A percentile compares a stretch with the other conserved stretches of the same genome.
Evolutionary conservation across 2,797 vertebrate species (phyloP).

Genomic region (Galaxias olidus): DNA sequence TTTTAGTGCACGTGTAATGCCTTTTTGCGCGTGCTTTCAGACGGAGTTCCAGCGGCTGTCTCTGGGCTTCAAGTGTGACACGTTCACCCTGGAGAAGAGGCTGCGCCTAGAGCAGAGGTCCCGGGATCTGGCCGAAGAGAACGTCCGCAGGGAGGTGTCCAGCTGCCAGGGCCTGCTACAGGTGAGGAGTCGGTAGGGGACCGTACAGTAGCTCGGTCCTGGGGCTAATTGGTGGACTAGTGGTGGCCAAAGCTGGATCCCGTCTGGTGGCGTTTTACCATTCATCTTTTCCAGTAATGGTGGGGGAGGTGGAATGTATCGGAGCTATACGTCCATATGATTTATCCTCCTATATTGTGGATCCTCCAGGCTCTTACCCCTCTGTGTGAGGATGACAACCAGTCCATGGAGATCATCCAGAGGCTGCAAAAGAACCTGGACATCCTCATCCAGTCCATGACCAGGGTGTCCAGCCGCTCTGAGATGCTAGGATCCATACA

Average conservation of each 20-base stretch:
- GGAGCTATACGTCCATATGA: too few relatives aligned
- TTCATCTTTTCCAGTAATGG: too few relatives aligned
- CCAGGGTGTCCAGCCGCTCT: conserved; percentile 88
- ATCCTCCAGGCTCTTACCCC: conserved; percentile 81
- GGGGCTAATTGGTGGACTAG: too few relatives aligned
- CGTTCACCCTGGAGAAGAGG: conserved; percentile 96
- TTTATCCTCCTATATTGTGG: not conserved
- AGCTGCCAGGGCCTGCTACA: conserved; percentile 89
- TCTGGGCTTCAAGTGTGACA: conserved; percentile 95
- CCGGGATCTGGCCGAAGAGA: conserved; percentile 93
- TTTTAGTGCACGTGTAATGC: not conserved
- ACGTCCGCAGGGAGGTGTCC: conserved; percentile 88
- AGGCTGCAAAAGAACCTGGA: conserved; percentile 90
- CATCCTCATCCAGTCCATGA: conserved; percentile 87
- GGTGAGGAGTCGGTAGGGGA: conserved; percentile 64
- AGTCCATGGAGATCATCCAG: conserved; percentile 90
- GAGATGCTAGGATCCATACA: conserved; percentile 97
- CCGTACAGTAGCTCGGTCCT: too few relatives aligned
- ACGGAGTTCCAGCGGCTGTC: conserved; percentile 93
- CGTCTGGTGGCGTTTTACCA: too few relatives aligned
- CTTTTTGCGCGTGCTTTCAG: conserved; percentile 61
- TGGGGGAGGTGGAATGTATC: too few relatives aligned
- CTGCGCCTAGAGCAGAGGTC: conserved; percentile 92
- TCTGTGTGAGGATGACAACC: conserved; percentile 90
- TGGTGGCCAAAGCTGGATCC: too few relatives aligned